phyloP scores from a whole-genome alignment of 2,888 invertebrate genomes.

The Synergus itoensis region DNA sequence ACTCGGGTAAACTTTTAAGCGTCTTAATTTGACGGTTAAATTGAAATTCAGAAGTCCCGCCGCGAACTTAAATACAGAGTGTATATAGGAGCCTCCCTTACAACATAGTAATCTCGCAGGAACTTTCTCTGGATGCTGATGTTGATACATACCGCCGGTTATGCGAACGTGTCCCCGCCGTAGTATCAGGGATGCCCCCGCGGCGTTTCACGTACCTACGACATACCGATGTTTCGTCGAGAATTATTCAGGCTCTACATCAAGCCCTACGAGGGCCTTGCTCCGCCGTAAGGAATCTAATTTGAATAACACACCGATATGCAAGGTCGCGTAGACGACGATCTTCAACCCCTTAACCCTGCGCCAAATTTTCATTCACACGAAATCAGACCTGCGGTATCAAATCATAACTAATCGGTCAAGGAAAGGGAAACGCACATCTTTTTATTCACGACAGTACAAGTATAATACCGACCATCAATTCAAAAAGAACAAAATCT shows the following conservation, averaged over 20 bases:
- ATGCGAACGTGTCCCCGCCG: conserved; percentile 38
- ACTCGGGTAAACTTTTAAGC: conserved; percentile 41
- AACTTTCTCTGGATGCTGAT: conserved; percentile 37
- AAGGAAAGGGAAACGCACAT: background rate
- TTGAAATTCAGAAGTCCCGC: conserved; percentile 41
- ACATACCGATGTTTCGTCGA: conserved; percentile 52
- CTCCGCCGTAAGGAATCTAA: conserved; percentile 57
- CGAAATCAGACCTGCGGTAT: background rate
- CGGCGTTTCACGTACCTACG: conserved; percentile 45
- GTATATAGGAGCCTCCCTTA: conserved; percentile 22
- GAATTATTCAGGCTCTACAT: conserved; percentile 56
- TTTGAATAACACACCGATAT: conserved; percentile 56
- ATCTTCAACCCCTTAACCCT: conserved; percentile 10
- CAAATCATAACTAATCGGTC: background rate
- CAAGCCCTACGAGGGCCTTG: conserved; percentile 50
- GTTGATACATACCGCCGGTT: conserved; percentile 38
- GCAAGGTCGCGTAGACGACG: conserved; percentile 41
- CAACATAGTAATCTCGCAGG: conserved; percentile 33
- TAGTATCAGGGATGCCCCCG: conserved; percentile 38
- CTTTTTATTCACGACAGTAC: background rate
- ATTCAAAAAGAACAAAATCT: no score
- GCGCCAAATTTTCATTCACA: conserved; percentile 15
- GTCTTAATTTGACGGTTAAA: conserved; percentile 40
- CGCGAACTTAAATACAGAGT: conserved; percentile 41
- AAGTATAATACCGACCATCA: background rate